Conservation (phyloP, 2,797 vertebrate species). For the Lepidocolaptes lacrymiger region DNA sequence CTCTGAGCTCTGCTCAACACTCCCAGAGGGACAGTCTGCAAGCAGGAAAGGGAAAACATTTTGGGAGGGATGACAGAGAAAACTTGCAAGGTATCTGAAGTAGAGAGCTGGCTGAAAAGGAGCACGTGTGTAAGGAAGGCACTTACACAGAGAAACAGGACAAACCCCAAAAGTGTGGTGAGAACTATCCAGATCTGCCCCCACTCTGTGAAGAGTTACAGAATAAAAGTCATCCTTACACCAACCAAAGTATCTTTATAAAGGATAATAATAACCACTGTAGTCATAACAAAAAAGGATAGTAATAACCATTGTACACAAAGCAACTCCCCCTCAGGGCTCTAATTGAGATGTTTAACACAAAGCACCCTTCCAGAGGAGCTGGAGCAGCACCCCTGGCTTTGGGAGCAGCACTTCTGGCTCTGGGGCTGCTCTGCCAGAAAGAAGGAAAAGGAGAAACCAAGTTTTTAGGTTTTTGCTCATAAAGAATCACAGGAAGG, state of each 20-base stretch:
- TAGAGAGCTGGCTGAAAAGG: neutral
- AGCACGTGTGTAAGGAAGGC: neutral
- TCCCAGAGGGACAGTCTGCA: neutral
- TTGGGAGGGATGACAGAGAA: neutral
- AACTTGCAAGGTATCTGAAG: neutral
- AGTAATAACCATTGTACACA: neutral
- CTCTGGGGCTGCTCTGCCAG: neutral
- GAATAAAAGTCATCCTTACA: neutral
- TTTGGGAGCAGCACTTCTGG: neutral
- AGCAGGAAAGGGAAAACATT: neutral
- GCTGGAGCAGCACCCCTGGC: neutral
- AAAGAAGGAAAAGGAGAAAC: neutral
- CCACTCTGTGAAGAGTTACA: rapidly evolving
- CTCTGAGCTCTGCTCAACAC: neutral
- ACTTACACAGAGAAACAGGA: neutral
- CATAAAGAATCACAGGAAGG: neutral
- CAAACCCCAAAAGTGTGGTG: neutral
- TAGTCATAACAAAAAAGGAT: neutral
- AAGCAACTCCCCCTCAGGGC: neutral
- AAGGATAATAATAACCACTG: neutral
- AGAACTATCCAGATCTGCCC: neutral
- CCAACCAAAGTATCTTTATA: too few relatives aligned
- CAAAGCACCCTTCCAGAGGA: neutral
- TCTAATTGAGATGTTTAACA: neutral
- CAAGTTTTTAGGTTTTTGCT: neutral